Base-by-base conservation (phyloP, 1,140 invertebrate genomes). In the Potamilus streckersoni region DNA sequence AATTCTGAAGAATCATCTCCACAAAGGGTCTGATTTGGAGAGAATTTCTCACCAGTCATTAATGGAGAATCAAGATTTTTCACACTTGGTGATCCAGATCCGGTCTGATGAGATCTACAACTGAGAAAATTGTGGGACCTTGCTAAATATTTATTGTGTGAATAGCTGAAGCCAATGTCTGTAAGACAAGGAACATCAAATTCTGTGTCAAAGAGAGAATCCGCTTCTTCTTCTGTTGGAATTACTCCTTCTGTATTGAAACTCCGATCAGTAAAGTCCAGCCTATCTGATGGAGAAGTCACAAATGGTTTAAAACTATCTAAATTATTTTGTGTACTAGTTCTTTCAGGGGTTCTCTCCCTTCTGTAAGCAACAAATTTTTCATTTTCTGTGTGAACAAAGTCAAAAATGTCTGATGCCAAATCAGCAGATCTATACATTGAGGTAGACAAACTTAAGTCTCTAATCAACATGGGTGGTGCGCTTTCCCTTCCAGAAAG, bases 221-320 rank as follows among this genome's bases (percentile, higher is more conserved):
- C 80, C 0, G 80, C 74, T n/a, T 79, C 68, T 13, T 79, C 74
- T 57, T 71, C 71, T 19, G 77, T 74, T 13, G 84, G 80, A 19
- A 83, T 14, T 16, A 80, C 62, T 55, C 79, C 75, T 70, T 82
- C 79, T n/a, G 72, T 61, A 66, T 71, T 79, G 59, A 80, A 83
- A 78, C 80, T 83, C 19, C 74, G 71, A 76, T 81, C 65, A 62
- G 31, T 72, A 38, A 60, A 55, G 20, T 73, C 73, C n/a, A 77
- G 55, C 11, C 60, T 49, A 19, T 27, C 31, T 49, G 31, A 38
- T 67, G 65, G 65, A 38, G 65, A 38, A 27, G 14, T 19, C 38
- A 67, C 20, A 67, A 67, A 27, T 27, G 65, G 14, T 67, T 67
- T 67, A 27, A 19, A n/a, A 20, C 11, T 49, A 23, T 67, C 55